A percentile compares a stretch with the other conserved stretches of the same genome.
Evolutionary conservation across 2,113 vertebrate species (phyloP).

Genomic region (Dryoscopus gambensis): DNA sequence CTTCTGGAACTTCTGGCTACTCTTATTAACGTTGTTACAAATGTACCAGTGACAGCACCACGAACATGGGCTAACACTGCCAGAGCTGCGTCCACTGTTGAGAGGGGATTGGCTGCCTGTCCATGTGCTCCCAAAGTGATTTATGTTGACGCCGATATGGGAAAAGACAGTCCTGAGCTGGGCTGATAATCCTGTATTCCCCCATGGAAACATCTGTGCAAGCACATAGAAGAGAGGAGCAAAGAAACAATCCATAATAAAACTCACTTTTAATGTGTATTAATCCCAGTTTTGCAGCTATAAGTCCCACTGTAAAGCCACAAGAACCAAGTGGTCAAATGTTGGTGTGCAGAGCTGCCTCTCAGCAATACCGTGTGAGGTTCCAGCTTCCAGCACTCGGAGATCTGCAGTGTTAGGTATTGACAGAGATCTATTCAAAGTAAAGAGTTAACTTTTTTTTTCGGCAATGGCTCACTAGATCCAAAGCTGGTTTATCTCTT

Average conservation of each 20-base stretch:
- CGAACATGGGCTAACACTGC: background rate
- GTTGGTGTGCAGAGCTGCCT: background rate
- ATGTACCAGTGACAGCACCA: accelerated
- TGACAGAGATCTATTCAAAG: background rate
- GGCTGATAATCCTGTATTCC: accelerated
- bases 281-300: background rate
- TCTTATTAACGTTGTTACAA: background rate
- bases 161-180: background rate
- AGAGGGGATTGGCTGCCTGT: background rate
- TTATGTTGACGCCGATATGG: accelerated
- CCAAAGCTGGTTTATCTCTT: background rate
- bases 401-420: background rate
- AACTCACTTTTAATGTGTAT: background rate
- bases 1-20: background rate
- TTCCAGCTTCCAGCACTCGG: background rate
- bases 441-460: background rate
- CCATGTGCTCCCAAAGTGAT: background rate
- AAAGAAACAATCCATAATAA: background rate
- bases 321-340: background rate
- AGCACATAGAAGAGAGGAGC: background rate
- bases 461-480: background rate
- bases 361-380: background rate
- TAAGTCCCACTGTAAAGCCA: background rate
- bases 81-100: background rate
- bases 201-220: accelerated